Evolutionary conservation across 1,140 invertebrate genomes (phyloP), one percentile per base, ranked within the genome.

Genomic region (Aphaenogaster rudis): DNA sequence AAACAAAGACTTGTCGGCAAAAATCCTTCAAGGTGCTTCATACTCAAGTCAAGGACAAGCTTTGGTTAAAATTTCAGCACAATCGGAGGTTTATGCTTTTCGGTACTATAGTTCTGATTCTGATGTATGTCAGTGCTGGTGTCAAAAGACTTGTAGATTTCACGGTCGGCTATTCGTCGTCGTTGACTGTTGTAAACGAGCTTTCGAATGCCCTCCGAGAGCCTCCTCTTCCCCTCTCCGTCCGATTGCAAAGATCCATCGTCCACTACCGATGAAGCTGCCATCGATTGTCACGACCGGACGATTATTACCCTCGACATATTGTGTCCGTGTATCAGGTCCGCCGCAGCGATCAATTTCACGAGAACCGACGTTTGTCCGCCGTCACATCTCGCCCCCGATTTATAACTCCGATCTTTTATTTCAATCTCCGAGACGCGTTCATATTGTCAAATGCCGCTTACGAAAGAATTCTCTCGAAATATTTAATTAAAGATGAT

Each of bases 271-370:
- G 80, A 84, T 84, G 80, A 74, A 84, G 67, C 69, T 74, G 80
- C 80, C 67, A 74, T 84, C 80, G 80, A 84, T 84, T 74, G 67
- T 84, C 69, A 84, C 80, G 54, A 84, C 21, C 67, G 69, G 33
- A 84, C 42, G 80, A 84, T 84, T 84, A 84, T 84, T 84, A 84
- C 71, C 69, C 54, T 74, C 80, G 42, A 84, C 69, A 63, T 45
- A 84, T 54, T 74, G 42, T 61, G 69, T 63, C 33, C 39, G 66
- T 74, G 80, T 84, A 61, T 33, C 80, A 45, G 54, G 4, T 74
- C 54, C 52, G 54, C 33, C 80, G 13, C 69, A 84, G 54, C 69
- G 69, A 84, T 84, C 80, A 84, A 84, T 84, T 84, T 61, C 54
- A 74, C 54, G 54, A 17, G 80, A 84, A 74, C 71, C 80, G 80